phyloP scores from a whole-genome alignment of 2,797 vertebrate species.

The Propithecus deckenii region DNA sequence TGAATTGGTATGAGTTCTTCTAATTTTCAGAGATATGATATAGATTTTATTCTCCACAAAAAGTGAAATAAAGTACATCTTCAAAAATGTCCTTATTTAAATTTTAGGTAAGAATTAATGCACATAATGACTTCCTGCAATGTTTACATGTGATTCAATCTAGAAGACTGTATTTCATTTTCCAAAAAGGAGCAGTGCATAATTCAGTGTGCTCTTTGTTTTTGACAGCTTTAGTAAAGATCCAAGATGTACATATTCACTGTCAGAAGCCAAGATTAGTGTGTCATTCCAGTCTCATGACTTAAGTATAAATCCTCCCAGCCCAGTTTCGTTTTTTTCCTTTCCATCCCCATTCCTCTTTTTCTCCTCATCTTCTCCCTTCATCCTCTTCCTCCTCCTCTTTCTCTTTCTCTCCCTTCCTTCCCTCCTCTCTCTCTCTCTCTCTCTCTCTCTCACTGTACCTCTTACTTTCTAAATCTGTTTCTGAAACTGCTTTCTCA shows the following conservation, averaged over 20 bases:
- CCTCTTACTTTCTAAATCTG: not conserved
- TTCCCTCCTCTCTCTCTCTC: too few species aligned
- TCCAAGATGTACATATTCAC: not conserved
- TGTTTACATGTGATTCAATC: not conserved
- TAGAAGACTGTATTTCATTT: not conserved
- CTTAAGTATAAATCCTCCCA: not conserved
- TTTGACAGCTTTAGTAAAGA: not conserved
- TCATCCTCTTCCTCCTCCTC: rapidly evolving
- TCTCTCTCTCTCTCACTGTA: not conserved
- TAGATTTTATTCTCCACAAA: not conserved
- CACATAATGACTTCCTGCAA: not conserved
- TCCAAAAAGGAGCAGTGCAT: not conserved
- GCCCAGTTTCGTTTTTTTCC: not conserved
- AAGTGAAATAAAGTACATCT: not conserved
- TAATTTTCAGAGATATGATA: not conserved
- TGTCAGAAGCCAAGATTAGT: not conserved
- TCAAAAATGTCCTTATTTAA: not conserved
- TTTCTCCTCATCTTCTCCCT: not conserved
- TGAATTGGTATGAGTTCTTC: not conserved
- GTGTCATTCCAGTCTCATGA: not conserved
- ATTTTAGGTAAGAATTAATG: not conserved
- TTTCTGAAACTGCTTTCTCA: not conserved
- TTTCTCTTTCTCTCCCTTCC: too few species aligned
- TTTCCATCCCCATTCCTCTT: not conserved
- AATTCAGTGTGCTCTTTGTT: not conserved